Conservation (phyloP, 2,888 invertebrate genomes). For the Oxyteleia sp. region DNA sequence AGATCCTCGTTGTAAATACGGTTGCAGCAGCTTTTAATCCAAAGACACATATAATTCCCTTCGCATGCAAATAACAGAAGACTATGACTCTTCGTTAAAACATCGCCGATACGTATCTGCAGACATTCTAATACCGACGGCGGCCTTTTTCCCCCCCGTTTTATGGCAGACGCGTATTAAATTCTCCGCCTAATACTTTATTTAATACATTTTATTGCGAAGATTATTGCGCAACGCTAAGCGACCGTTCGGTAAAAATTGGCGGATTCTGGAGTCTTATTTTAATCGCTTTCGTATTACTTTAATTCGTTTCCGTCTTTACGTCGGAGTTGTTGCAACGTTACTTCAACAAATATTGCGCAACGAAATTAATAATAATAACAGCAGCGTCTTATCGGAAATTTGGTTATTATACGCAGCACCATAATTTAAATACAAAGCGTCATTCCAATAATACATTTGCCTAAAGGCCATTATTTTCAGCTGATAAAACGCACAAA, state of each 20-base stretch:
- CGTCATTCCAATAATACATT: constrained; percentile 27
- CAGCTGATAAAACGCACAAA: constrained; percentile 49
- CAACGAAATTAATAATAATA: constrained; percentile 37
- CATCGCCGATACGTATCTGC: constrained; percentile 44
- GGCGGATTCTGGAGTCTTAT: not conserved
- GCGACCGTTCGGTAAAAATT: not conserved
- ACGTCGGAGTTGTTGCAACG: not conserved
- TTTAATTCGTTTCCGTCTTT: not conserved
- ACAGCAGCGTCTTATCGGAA: constrained; percentile 34
- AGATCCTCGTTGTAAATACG: constrained; percentile 80
- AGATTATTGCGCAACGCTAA: constrained; percentile 1
- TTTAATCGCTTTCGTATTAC: not conserved
- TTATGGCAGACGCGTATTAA: constrained; percentile 17
- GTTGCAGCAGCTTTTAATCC: constrained; percentile 83
- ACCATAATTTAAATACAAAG: constrained; percentile 24
- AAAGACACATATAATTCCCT: constrained; percentile 76
- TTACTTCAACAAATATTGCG: constrained; percentile 8
- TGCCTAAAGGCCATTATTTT: constrained; percentile 19
- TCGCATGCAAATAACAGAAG: constrained; percentile 68
- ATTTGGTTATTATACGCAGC: constrained; percentile 21
- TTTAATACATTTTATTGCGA: constrained; percentile 11
- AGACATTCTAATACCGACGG: constrained; percentile 35
- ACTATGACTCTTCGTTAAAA: constrained; percentile 36
- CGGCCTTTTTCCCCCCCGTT: constrained; percentile 4
- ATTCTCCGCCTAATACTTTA: constrained; percentile 6